Evolutionary conservation across 2,113 vertebrate genomes (phyloP).

Genomic region (Malurus cyaneus): DNA sequence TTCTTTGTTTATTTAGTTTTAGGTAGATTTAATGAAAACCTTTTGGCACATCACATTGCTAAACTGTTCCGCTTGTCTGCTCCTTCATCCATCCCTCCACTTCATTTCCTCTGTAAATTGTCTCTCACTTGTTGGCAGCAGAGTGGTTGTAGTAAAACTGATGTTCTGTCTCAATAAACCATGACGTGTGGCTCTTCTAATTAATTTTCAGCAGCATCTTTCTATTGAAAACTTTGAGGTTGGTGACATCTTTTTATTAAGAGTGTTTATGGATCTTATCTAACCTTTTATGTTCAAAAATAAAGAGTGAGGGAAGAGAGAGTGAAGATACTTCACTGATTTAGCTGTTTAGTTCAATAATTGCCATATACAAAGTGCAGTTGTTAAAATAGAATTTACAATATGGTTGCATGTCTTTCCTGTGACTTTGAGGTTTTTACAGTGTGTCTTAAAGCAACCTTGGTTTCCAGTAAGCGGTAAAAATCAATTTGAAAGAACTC

Average conservation of each 20-base stretch:
- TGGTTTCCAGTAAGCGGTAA: not conserved
- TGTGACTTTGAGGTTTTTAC: not conserved
- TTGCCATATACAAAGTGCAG: not conserved
- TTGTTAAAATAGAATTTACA: not conserved
- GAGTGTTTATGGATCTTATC: not conserved
- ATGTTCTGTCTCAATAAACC: not conserved
- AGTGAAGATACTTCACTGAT: not conserved
- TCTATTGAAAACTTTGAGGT: not conserved
- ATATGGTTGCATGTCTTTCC: not conserved
- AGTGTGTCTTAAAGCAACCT: not conserved
- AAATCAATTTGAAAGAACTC: not conserved
- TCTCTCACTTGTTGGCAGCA: not conserved
- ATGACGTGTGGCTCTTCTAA: not conserved
- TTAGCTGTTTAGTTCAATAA: not conserved
- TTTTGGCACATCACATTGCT: not conserved
- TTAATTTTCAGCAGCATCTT: not conserved
- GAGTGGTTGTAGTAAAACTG: not conserved
- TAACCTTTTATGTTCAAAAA: not conserved
- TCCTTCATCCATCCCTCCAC: not conserved
- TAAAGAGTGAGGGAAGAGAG: not conserved
- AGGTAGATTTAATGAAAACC: not conserved
- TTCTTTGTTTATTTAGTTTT: not conserved
- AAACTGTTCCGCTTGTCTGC: not conserved
- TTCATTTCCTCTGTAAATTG: not conserved
- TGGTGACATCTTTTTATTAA: not conserved